Percentiles rank a stretch among this genome's conserved stretches.
Conservation (phyloP, 2,888 invertebrate genomes). For the Sinodicranocentrus sp. region DNA sequence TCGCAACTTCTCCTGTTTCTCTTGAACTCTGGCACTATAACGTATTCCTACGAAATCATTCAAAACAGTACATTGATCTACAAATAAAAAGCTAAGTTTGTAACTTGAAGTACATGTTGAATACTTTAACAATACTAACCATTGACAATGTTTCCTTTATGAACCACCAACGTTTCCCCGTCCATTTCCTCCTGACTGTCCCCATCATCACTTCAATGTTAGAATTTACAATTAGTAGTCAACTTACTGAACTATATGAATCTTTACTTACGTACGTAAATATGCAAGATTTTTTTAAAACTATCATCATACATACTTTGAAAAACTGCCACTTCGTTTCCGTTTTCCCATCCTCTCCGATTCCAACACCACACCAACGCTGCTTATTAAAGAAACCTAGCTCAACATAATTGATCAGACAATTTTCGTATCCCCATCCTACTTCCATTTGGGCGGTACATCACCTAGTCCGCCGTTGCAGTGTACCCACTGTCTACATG, state of each 20-base stretch:
- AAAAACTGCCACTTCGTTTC: slow-evolving; percentile 75
- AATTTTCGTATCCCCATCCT: no score
- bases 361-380: slow-evolving; percentile 21
- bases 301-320: slow-evolving; percentile 71
- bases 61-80: no score
- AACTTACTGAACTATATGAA: no score
- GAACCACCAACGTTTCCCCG: slow-evolving; percentile 58
- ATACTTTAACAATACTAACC: slow-evolving; percentile 42
- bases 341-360: slow-evolving; percentile 73
- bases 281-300: slow-evolving; percentile 67
- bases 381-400: slow-evolving; percentile 31
- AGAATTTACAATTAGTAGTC: no score
- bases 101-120: no score
- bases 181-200: slow-evolving; percentile 76
- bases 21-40: slow-evolving; percentile 75
- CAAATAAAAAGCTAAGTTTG: no score
- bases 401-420: no score
- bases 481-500: no score
- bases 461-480: no score
- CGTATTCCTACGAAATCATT: slow-evolving; percentile 64
- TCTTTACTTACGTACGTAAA: no score
- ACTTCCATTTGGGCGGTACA: no score
- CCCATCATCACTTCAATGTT: slow-evolving; percentile 72
- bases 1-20: slow-evolving; percentile 76
- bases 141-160: slow-evolving; percentile 64